Conservation (phyloP, 2,113 vertebrate genomes). For the Corythaixoides concolor region DNA sequence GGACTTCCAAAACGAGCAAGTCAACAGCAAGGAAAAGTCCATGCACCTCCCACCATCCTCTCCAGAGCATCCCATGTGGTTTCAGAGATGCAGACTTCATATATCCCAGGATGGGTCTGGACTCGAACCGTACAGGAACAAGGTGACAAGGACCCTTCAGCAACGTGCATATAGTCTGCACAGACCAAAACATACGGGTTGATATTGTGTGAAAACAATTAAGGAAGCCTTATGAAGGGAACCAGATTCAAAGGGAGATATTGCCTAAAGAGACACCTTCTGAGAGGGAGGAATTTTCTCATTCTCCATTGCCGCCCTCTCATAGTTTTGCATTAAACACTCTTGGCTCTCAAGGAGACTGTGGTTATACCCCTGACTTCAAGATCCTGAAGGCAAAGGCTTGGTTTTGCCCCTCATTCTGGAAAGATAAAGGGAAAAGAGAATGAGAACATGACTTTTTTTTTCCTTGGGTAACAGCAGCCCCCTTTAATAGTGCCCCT, state of each 20-base stretch:
- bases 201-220: too few species aligned
- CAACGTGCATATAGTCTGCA: fast-evolving
- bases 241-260: not conserved
- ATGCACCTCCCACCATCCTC: not conserved
- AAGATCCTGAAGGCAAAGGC: not conserved
- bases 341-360: not conserved
- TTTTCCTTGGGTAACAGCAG: slow-evolving; percentile 22
- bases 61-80: not conserved
- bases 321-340: not conserved
- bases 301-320: not conserved
- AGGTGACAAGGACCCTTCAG: not conserved
- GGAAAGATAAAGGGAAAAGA: not conserved
- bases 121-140: not conserved
- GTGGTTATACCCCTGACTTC: not conserved
- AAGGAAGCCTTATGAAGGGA: not conserved
- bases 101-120: not conserved
- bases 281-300: not conserved
- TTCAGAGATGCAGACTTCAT: not conserved
- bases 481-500: slow-evolving; percentile 63
- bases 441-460: not conserved
- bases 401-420: not conserved
- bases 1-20: slow-evolving; percentile 33
- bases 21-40: not conserved
- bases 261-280: not conserved
- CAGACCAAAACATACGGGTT: not conserved